phyloP scores from a whole-genome alignment of 2,113 vertebrate genomes.

The Halcyon senegalensis region DNA sequence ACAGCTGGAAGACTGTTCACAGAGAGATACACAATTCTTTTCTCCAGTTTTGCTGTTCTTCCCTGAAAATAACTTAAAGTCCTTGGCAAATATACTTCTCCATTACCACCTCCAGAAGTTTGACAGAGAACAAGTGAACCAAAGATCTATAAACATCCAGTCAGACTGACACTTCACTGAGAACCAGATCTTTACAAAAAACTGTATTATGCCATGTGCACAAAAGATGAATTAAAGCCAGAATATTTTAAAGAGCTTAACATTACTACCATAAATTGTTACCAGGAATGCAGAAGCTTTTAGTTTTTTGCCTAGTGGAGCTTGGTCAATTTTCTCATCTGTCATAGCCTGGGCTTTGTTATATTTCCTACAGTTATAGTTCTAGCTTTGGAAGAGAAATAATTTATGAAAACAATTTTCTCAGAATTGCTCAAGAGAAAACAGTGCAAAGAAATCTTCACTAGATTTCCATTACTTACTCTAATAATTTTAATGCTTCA shows the following conservation, averaged over 20 bases:
- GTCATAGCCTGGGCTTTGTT: neutral
- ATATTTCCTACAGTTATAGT: neutral
- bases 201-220: neutral
- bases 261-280: neutral
- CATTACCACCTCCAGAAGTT: neutral
- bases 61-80: neutral
- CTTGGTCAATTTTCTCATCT: neutral
- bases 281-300: neutral
- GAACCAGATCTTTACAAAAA: neutral
- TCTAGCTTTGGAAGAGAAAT: neutral
- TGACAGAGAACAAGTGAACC: neutral
- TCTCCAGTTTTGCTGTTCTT: neutral
- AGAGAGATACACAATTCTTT: neutral
- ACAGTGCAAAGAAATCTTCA: neutral
- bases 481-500: neutral
- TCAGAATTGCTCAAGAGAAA: neutral
- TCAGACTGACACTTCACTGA: neutral
- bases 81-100: rapidly evolving
- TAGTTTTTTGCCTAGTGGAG: neutral
- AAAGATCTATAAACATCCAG: neutral
- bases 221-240: neutral
- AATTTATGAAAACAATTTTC: neutral
- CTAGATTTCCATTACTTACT: neutral
- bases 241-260: neutral
- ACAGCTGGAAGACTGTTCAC: neutral